These are phyloP conservation scores for Hemistola chrysoprasaria DNA, from an alignment of 2,888 invertebrate species.

Conservation along the genomic window DNA sequence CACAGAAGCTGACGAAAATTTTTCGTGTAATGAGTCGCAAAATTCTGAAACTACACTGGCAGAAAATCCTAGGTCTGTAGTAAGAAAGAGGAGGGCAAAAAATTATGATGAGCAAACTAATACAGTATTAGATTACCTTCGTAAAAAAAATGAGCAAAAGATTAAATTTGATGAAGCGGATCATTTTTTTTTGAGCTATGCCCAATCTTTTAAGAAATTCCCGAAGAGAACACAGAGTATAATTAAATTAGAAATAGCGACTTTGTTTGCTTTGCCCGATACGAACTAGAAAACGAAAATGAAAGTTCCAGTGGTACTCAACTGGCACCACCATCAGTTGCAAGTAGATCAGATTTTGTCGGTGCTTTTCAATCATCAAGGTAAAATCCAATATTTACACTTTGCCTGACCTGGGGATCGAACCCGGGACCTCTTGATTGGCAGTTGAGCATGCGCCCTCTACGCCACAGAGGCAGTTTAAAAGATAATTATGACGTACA, in stretches of 20 bases:
- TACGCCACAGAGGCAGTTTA: too few species aligned
- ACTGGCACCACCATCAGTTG: too few species aligned
- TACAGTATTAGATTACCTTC: neutral
- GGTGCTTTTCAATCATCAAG: neutral
- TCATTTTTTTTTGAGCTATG: neutral
- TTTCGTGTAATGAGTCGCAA: neutral
- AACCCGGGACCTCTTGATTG: too few species aligned
- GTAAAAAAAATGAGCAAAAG: neutral
- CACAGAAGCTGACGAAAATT: neutral
- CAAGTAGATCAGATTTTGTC: too few species aligned
- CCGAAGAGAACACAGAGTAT: neutral
- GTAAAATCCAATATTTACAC: too few species aligned
- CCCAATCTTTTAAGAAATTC: neutral
- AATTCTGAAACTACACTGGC: neutral
- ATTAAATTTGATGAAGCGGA: neutral
- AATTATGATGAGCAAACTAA: neutral
- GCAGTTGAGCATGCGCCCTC: too few species aligned
- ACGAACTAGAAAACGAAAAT: neutral
- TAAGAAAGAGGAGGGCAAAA: slow-evolving; percentile 1
- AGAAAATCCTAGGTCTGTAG: neutral
- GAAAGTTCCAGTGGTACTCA: neutral
- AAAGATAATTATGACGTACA: too few species aligned
- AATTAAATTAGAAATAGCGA: neutral
- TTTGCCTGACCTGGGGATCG: too few species aligned
- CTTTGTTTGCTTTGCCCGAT: neutral